Percentiles rank a stretch among this genome's conserved stretches.
These are phyloP conservation scores for Rhabditophanes sp. DNA, from an alignment of 2,888 invertebrate species.

Conservation along the genomic window DNA sequence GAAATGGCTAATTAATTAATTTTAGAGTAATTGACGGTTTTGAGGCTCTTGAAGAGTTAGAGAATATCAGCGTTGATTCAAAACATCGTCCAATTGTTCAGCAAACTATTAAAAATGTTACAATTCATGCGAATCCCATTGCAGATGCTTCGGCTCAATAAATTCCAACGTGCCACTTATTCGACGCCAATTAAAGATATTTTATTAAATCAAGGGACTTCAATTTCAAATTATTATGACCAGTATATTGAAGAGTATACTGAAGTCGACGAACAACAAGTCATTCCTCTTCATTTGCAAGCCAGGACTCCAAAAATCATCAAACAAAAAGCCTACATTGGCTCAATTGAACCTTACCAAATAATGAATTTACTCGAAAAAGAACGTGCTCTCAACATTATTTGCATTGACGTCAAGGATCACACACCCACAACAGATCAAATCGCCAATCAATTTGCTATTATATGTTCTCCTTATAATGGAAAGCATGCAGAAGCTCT, in stretches of 20 bases:
- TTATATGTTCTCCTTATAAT: constrained; percentile 13
- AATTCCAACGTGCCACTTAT: too few species aligned
- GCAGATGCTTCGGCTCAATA: constrained; percentile 51
- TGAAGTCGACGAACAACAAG: too few species aligned
- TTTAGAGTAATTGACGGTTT: constrained; percentile 87
- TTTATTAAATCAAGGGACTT: too few species aligned
- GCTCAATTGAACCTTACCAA: too few species aligned
- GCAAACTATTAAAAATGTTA: constrained; percentile 68
- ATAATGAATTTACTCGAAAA: constrained; percentile 11
- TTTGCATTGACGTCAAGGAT: constrained; percentile 4
- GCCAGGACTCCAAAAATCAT: too few species aligned
- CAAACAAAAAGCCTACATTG: too few species aligned
- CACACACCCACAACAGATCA: background rate
- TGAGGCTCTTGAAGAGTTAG: constrained; percentile 82
- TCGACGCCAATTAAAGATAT: too few species aligned
- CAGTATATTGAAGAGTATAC: too few species aligned
- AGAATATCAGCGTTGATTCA: constrained; percentile 79
- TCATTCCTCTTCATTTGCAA: too few species aligned
- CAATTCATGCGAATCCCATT: constrained; percentile 93
- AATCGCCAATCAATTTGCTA: background rate
- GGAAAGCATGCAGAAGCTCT: constrained; percentile 11
- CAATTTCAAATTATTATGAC: too few species aligned
- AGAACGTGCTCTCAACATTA: constrained; percentile 12
- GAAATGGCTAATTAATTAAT: constrained; percentile 19
- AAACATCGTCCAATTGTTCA: constrained; percentile 76